A percentile compares a stretch with the other conserved stretches of the same genome.
phyloP scores from a whole-genome alignment of 2,113 vertebrate species.

The Plecotus auritus region DNA sequence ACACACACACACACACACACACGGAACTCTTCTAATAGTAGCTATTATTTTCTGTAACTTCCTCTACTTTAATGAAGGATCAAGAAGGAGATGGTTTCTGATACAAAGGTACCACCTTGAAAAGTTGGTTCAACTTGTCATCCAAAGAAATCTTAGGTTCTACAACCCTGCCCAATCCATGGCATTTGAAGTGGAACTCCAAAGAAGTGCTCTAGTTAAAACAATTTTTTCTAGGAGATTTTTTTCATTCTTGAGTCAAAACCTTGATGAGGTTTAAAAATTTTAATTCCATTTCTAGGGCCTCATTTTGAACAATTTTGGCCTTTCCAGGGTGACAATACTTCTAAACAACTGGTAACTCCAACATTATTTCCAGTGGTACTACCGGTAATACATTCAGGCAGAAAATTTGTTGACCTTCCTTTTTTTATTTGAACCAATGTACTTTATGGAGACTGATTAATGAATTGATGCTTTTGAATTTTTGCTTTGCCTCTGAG shows the following conservation, averaged over 20 bases:
- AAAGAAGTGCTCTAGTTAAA: neutral
- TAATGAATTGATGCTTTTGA: conserved; percentile 23
- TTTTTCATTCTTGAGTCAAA: neutral
- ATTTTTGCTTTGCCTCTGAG: neutral
- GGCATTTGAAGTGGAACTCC: neutral
- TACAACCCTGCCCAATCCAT: neutral
- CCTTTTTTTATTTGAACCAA: neutral
- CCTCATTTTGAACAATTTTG: neutral
- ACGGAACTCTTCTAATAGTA: neutral
- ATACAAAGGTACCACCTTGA: neutral
- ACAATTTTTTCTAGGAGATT: neutral
- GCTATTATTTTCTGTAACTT: neutral
- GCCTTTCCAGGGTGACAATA: neutral
- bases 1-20: too few species aligned
- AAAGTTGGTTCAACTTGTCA: neutral
- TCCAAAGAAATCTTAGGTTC: neutral
- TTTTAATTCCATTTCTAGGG: neutral
- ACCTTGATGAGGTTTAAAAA: neutral
- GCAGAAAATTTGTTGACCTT: neutral
- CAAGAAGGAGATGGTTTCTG: neutral
- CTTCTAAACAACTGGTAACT: neutral
- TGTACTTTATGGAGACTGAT: neutral
- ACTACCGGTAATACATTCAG: neutral
- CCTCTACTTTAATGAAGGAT: neutral
- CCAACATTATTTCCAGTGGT: neutral